Conservation (phyloP, 1,140 invertebrate species). For the Bombus difficillimus region DNA sequence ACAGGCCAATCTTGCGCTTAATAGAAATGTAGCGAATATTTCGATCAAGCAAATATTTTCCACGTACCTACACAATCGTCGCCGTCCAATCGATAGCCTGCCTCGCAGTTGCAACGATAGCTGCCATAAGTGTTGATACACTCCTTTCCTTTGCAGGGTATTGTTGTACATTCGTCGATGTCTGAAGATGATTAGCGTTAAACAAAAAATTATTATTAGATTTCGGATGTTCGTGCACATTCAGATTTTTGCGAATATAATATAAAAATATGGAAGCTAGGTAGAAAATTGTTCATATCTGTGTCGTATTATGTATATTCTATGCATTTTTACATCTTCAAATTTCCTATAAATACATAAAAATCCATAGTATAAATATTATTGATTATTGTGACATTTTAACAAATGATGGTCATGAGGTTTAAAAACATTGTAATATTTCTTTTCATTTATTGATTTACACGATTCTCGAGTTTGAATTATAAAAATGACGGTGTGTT, state of each 20-base stretch:
- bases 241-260: neutral
- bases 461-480: no score
- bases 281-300: neutral
- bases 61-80: conserved; percentile 85
- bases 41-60: conserved; percentile 41
- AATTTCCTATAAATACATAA: no score
- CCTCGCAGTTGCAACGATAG: conserved; percentile 91
- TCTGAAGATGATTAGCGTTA: conserved; percentile 81
- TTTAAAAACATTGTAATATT: no score
- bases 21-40: conserved; percentile 47
- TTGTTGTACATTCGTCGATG: conserved; percentile 87
- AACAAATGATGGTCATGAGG: no score
- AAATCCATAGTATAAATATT: neutral
- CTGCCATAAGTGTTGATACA: conserved; percentile 93
- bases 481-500: no score
- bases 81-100: conserved; percentile 86
- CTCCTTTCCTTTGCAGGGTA: conserved; percentile 84
- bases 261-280: no score
- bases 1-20: conserved; percentile 9
- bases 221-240: neutral
- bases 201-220: neutral
- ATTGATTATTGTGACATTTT: no score
- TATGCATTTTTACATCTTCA: neutral
- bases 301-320: neutral
- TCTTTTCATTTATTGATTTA: no score